A percentile compares a stretch with the other conserved stretches of the same genome.
These are phyloP conservation scores for Steatocranus sp. DNA, from an alignment of 2,797 vertebrate species.

Conservation along the genomic window DNA sequence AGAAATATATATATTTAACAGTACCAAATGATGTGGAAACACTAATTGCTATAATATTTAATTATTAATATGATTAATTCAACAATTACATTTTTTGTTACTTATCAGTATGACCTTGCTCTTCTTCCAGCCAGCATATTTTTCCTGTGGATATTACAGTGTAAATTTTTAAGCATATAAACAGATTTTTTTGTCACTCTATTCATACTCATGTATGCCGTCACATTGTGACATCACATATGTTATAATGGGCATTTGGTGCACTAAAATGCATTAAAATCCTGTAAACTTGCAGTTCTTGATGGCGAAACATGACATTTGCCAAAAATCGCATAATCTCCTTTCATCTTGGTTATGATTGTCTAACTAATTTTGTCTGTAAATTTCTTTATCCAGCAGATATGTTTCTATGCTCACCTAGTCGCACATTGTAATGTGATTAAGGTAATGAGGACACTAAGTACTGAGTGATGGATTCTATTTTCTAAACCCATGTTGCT, in stretches of 20 bases:
- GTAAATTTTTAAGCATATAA: neutral
- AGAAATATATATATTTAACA: neutral
- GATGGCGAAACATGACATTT: neutral
- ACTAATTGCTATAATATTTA: neutral
- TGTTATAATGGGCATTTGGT: neutral
- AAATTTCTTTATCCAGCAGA: neutral
- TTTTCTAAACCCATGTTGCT: neutral
- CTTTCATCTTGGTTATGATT: constrained; percentile 2
- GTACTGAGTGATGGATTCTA: neutral
- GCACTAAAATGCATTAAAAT: neutral
- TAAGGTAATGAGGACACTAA: constrained; percentile 1
- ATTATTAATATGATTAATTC: neutral
- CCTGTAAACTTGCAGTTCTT: neutral
- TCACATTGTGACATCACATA: neutral
- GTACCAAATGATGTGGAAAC: neutral
- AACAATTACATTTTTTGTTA: neutral
- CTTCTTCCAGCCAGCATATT: neutral
- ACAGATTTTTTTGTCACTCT: neutral
- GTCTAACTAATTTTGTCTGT: neutral
- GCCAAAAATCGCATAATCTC: neutral
- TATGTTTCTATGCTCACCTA: neutral
- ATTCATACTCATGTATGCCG: neutral
- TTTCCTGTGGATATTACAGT: neutral
- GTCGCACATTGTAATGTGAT: neutral
- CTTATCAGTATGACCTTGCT: neutral